A percentile compares a stretch with the other conserved stretches of the same genome.
Evolutionary conservation across 2,888 invertebrate species (phyloP).

Genomic region (Metellina segmentata): DNA sequence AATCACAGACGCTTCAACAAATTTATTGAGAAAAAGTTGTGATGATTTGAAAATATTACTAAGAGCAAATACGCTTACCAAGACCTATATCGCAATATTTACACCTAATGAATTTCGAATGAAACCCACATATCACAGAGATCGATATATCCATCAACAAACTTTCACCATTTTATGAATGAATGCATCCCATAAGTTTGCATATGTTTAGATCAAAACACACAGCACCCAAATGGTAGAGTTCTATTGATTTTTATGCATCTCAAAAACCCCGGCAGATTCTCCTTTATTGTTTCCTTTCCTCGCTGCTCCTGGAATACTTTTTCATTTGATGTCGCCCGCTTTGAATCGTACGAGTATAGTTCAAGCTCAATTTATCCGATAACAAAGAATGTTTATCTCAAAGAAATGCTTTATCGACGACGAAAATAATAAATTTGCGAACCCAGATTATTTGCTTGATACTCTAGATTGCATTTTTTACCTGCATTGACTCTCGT

Average conservation of each 20-base stretch:
- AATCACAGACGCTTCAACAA: too few species aligned
- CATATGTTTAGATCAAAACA: too few species aligned
- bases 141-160: too few species aligned
- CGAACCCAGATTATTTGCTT: not conserved
- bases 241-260: not conserved
- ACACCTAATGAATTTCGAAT: too few species aligned
- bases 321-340: not conserved
- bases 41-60: too few species aligned
- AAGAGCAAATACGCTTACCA: too few species aligned
- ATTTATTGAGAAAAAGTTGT: too few species aligned
- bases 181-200: too few species aligned
- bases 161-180: too few species aligned
- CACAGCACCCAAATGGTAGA: not conserved
- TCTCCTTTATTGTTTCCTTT: not conserved
- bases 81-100: too few species aligned
- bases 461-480: not conserved
- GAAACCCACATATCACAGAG: too few species aligned
- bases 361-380: constrained; percentile 26
- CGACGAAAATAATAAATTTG: not conserved
- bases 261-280: not conserved
- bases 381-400: not conserved
- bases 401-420: not conserved
- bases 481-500: not conserved
- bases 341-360: not conserved
- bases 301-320: not conserved